phyloP scores from a whole-genome alignment of 2,113 vertebrate genomes.

The Sciurus niger region DNA sequence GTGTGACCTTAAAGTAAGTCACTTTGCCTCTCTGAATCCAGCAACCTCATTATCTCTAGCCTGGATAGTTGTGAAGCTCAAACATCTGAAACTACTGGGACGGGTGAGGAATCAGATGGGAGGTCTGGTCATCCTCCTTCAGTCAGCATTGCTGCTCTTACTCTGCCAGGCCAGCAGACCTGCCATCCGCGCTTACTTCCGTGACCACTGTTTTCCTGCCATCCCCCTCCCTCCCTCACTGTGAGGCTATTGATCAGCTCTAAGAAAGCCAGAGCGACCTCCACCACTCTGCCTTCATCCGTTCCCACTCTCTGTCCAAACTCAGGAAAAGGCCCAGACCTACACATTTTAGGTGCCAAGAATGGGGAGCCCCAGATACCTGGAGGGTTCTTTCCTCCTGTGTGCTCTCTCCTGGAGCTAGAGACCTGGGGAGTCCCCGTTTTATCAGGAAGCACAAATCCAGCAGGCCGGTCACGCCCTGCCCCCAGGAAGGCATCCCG shows the following conservation, averaged over 20 bases:
- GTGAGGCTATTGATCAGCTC: not conserved
- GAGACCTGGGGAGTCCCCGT: not conserved
- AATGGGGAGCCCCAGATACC: not conserved
- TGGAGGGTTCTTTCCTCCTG: not conserved
- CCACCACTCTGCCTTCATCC: not conserved
- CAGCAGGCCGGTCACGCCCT: not conserved
- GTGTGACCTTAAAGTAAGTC: not conserved
- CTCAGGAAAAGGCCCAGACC: not conserved
- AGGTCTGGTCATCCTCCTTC: not conserved
- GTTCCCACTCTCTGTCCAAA: not conserved
- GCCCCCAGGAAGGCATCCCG: no score
- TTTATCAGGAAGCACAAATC: not conserved
- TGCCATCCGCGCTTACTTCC: accelerated
- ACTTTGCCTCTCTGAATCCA: slow-evolving; percentile 18
- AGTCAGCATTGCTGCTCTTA: accelerated
- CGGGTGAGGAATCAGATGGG: not conserved
- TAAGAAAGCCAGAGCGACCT: not conserved
- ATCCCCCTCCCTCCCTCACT: not conserved
- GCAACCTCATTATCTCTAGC: not conserved
- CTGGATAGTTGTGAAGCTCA: not conserved
- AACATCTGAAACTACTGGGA: not conserved
- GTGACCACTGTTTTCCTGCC: not conserved
- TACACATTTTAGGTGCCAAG: not conserved
- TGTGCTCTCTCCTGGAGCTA: not conserved
- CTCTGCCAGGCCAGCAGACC: not conserved